Percentiles rank a stretch among this genome's conserved stretches.
Conservation (phyloP, 2,113 vertebrate species). For the Speoplatyrhinus poulsoni region DNA sequence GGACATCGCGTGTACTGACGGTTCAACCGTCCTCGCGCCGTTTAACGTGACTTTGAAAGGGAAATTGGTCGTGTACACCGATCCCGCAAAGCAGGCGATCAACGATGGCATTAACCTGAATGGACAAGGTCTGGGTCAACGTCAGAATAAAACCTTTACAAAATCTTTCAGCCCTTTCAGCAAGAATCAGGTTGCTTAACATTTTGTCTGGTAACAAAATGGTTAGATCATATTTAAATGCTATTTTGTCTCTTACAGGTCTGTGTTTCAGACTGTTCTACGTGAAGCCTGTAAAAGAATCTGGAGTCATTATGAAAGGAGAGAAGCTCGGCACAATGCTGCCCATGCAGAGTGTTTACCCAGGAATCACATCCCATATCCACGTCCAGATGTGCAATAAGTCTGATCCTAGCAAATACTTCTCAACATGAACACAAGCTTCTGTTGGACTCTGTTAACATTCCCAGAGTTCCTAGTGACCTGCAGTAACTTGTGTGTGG, state of each 20-base stretch:
- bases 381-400: slow-evolving; percentile 80
- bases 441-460: background rate
- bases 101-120: slow-evolving; percentile 75
- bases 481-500: too few species aligned
- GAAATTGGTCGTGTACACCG: slow-evolving; percentile 61
- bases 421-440: slow-evolving; percentile 37
- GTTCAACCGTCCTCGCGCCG: slow-evolving; percentile 72
- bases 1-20: slow-evolving; percentile 77
- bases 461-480: too few species aligned
- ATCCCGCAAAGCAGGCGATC: slow-evolving; percentile 62
- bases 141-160: background rate
- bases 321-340: slow-evolving; percentile 74
- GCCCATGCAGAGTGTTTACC: slow-evolving; percentile 80
- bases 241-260: slow-evolving; percentile 37
- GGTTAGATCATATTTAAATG: too few species aligned
- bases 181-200: too few species aligned
- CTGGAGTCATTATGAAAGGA: slow-evolving; percentile 72
- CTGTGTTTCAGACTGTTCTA: slow-evolving; percentile 80
- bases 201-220: background rate
- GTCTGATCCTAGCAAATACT: slow-evolving; percentile 72
- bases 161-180: too few species aligned
- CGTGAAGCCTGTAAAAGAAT: slow-evolving; percentile 73
- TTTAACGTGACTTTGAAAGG: slow-evolving; percentile 73
- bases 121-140: slow-evolving; percentile 61
- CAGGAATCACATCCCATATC: slow-evolving; percentile 77